These are phyloP conservation scores for Lanius collurio DNA, from an alignment of 2,113 vertebrate genomes.

Conservation along the genomic window DNA sequence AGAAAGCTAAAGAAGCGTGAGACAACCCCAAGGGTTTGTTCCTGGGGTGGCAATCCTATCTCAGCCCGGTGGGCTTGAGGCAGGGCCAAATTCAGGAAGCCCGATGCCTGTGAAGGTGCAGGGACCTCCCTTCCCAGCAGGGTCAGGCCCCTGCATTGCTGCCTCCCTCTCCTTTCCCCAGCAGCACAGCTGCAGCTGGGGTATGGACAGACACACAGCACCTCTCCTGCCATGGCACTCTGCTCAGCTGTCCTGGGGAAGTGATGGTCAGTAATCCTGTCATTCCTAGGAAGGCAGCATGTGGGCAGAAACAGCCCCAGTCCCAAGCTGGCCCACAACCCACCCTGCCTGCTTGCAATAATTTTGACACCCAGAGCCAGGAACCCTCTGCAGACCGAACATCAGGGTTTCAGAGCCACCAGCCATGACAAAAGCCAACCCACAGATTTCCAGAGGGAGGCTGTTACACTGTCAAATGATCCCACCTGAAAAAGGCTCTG, in stretches of 20 bases:
- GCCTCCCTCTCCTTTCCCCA: background rate
- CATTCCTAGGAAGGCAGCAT: background rate
- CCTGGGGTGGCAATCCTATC: fast-evolving
- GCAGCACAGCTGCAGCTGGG: background rate
- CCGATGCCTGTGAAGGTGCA: background rate
- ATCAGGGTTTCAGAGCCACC: background rate
- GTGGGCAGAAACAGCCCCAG: background rate
- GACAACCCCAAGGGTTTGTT: background rate
- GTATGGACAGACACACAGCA: background rate
- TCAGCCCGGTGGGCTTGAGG: fast-evolving
- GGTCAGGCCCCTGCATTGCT: background rate
- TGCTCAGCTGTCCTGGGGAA: fast-evolving
- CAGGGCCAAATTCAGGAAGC: background rate
- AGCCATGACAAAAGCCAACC: background rate
- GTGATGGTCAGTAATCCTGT: fast-evolving
- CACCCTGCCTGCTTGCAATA: background rate
- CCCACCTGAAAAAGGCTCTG: background rate
- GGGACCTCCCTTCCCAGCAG: background rate
- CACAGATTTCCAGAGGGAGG: background rate
- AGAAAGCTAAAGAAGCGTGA: background rate
- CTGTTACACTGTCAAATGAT: fast-evolving
- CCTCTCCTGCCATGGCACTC: background rate
- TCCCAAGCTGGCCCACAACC: background rate
- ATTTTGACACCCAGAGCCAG: background rate
- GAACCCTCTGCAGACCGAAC: background rate